Evolutionary conservation across 2,888 invertebrate genomes (phyloP), one percentile per base, ranked within the genome.

Genomic region (Tethea ocularis): DNA sequence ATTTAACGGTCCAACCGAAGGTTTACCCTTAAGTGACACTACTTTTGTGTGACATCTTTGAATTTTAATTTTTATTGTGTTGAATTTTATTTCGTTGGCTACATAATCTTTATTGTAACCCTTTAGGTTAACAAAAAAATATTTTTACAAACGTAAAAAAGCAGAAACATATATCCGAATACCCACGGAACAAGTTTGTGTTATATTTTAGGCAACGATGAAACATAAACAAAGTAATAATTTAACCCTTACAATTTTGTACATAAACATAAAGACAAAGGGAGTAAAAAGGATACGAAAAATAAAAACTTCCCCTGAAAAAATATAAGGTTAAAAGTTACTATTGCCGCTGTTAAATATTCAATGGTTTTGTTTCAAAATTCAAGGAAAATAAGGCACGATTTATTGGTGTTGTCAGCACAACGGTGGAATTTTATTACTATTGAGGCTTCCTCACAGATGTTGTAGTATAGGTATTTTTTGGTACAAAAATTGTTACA

Each of bases 361-460:
- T 46, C 46, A 46, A 46, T 46, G 46, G 46, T 46, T 46, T 10
- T 46, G 46, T 46, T 46, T 46, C 20, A 17, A 46, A 46, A 46
- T 46, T 46, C 20, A 20, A 46, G 46, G 46, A 46, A 46, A 46
- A 46, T 46, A 46, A 10, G 20, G 2, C 46, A 46, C 20, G 46
- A 46, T 46, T 46, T 46, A 46, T 46, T 46, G 17, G 46, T 5
- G 33, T 33, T 13, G 20, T 1, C 4, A 3, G 46, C 20, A 6
- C 46, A 46, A 46, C 20, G 17, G 46, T 7, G 20, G 10, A 10
- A 46, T 10, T 46, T 46, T 46, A 46, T 46, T 20, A n/a, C 20
- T 46, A 46, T n/a, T 46, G n/a, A 46, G 46, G 10, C 20, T 46
- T 46, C 20, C 20, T 20, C 17, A 20, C 46, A 46, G 46, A 46